A percentile compares a stretch with the other conserved stretches of the same genome.
Evolutionary conservation across 2,888 invertebrate species (phyloP).

Genomic region (Thysanoteuthis rhombus): DNA sequence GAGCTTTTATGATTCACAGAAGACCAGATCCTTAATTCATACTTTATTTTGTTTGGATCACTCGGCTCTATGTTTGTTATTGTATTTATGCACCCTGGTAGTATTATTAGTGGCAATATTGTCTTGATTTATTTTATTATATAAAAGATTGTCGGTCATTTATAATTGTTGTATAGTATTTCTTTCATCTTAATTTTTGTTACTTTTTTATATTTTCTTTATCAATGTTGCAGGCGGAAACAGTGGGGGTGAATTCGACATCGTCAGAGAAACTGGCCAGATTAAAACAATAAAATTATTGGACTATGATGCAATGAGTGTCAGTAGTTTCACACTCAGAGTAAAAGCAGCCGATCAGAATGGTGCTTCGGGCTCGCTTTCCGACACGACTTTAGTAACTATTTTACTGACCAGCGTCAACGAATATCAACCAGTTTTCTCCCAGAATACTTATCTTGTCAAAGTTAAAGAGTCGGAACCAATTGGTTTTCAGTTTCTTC

Average conservation of each 20-base stretch:
- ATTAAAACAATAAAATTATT: slow-evolving; percentile 43
- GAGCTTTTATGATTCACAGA: too few species aligned
- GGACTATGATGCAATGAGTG: slow-evolving; percentile 41
- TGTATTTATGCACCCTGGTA: too few species aligned
- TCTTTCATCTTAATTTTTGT: too few species aligned
- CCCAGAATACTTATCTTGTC: slow-evolving; percentile 34
- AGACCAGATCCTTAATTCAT: too few species aligned
- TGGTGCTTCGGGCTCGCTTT: slow-evolving; percentile 40
- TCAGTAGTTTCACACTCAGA: not conserved
- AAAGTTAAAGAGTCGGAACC: slow-evolving; percentile 40
- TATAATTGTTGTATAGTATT: too few species aligned
- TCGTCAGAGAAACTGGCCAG: slow-evolving; percentile 47
- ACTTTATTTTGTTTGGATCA: too few species aligned
- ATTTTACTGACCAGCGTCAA: slow-evolving; percentile 44
- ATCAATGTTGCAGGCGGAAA: slow-evolving; percentile 50
- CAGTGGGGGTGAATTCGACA: slow-evolving; percentile 42
- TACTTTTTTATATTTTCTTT: slow-evolving; percentile 35
- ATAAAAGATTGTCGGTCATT: too few species aligned
- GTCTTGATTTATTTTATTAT: too few species aligned
- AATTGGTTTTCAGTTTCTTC: slow-evolving; percentile 41
- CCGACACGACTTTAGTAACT: slow-evolving; percentile 36
- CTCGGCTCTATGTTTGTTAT: too few species aligned
- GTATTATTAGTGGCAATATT: too few species aligned
- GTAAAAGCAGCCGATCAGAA: not conserved
- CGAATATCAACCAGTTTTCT: slow-evolving; percentile 45